Conservation (phyloP, 1,140 invertebrate species). For the Metaphire vulgaris region DNA sequence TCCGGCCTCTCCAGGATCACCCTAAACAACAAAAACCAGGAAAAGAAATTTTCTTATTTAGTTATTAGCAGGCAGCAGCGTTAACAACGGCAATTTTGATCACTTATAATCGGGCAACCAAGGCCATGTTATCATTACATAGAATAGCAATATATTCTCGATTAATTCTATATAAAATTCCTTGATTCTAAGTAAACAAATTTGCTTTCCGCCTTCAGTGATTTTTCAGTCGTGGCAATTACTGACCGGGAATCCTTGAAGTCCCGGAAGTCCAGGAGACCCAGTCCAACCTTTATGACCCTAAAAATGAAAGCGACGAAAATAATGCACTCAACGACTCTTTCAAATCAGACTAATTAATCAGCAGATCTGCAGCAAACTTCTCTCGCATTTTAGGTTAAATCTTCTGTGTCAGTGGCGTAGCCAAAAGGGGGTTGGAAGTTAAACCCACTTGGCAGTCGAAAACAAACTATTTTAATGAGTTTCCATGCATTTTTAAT, state of each 20-base stretch:
- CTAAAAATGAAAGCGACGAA: neutral
- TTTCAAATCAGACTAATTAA: neutral
- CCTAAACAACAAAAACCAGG: neutral
- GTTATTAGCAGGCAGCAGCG: neutral
- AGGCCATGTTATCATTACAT: neutral
- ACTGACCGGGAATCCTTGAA: neutral
- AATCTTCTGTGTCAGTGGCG: no score
- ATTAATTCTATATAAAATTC: neutral
- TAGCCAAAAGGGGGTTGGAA: neutral
- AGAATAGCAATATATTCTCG: no score
- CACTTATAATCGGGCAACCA: neutral
- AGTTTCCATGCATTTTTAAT: neutral
- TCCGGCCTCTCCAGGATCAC: constrained; percentile 63
- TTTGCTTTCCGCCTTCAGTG: neutral
- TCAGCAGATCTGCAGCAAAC: no score
- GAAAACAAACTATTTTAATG: neutral
- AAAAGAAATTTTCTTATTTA: neutral
- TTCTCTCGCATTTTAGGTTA: no score
- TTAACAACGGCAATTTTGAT: neutral
- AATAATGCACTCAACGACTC: neutral
- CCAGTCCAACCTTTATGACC: constrained; percentile 21
- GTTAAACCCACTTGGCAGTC: neutral
- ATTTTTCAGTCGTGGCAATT: neutral
- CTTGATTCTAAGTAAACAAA: neutral
- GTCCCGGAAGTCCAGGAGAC: constrained; percentile 1